Conservation (phyloP, 2,888 invertebrate genomes). For the Kryphioiulus occultus region DNA sequence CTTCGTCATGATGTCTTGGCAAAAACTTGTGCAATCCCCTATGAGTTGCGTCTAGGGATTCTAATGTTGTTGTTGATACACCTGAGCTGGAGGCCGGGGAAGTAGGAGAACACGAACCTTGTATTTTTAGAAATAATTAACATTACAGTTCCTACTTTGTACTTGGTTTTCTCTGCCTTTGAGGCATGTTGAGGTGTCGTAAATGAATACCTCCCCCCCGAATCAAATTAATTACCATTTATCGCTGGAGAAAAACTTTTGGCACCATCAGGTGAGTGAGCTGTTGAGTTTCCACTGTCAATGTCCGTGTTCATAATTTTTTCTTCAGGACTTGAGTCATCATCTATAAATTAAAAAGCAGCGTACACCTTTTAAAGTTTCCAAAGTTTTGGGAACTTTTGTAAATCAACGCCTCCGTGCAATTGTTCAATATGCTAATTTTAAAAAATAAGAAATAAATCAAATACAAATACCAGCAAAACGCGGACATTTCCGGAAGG, state of each 20-base stretch:
- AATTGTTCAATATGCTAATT: not conserved
- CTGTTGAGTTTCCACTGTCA: slow-evolving; percentile 90
- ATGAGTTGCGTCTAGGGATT: slow-evolving; percentile 92
- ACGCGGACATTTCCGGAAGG: slow-evolving; percentile 49
- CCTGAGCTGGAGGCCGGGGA: slow-evolving; percentile 64
- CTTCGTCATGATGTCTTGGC: slow-evolving; percentile 93
- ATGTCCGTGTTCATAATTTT: slow-evolving; percentile 81
- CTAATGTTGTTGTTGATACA: slow-evolving; percentile 64
- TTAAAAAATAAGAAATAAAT: not conserved
- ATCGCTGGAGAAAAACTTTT: slow-evolving; percentile 54
- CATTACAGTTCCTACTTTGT: slow-evolving; percentile 19
- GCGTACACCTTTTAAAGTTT: not conserved
- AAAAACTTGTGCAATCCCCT: slow-evolving; percentile 95
- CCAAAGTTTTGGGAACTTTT: not conserved
- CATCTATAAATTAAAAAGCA: slow-evolving; percentile 55
- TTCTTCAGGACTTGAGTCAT: slow-evolving; percentile 84
- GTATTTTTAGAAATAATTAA: slow-evolving; percentile 47
- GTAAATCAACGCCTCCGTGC: not conserved
- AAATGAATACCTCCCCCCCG: not conserved
- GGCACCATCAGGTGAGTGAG: slow-evolving; percentile 81
- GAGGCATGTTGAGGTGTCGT: not conserved
- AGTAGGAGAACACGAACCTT: slow-evolving; percentile 69
- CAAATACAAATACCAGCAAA: slow-evolving; percentile 41
- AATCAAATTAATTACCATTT: slow-evolving; percentile 48
- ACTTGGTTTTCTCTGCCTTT: not conserved